These are phyloP conservation scores for Macropodus opercularis DNA, from an alignment of 2,797 vertebrate species.

Conservation along the genomic window DNA sequence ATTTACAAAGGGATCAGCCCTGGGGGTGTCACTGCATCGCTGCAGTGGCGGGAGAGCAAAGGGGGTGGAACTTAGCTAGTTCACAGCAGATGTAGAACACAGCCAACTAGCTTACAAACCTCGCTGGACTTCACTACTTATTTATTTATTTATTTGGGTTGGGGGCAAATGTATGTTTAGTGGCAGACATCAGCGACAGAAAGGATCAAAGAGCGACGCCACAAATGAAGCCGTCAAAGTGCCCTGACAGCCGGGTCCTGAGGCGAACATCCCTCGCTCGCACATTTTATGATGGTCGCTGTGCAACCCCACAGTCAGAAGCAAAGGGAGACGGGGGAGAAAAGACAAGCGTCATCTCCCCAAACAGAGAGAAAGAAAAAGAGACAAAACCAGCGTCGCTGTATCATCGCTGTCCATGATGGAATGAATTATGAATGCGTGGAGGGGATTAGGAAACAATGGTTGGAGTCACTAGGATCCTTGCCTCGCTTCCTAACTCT, in stretches of 20 bases:
- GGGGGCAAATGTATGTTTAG: constrained; percentile 75
- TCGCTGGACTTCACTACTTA: constrained; percentile 49
- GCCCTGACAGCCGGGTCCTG: constrained; percentile 77
- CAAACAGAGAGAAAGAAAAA: constrained; percentile 63
- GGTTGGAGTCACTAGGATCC: constrained; percentile 75
- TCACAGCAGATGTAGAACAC: constrained; percentile 69
- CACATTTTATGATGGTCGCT: constrained; percentile 74
- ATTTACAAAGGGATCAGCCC: constrained; percentile 73
- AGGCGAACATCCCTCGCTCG: constrained; percentile 71
- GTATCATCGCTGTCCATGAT: constrained; percentile 68
- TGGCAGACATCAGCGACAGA: constrained; percentile 78
- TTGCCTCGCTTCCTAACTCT: constrained; percentile 76
- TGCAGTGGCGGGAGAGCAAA: constrained; percentile 58
- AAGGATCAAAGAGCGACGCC: constrained; percentile 78
- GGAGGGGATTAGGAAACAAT: constrained; percentile 80
- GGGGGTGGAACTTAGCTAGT: constrained; percentile 63
- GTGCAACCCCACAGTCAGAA: constrained; percentile 72
- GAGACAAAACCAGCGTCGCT: constrained; percentile 65
- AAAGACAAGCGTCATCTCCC: constrained; percentile 62
- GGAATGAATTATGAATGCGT: constrained; percentile 81
- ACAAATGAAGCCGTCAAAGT: constrained; percentile 83
- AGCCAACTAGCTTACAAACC: constrained; percentile 52
- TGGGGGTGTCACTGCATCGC: constrained; percentile 67
- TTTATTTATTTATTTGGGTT: constrained; percentile 73
- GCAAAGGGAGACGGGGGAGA: constrained; percentile 37